Base-by-base conservation (phyloP, 1,140 invertebrate genomes). In the Magallana gigas region DNA sequence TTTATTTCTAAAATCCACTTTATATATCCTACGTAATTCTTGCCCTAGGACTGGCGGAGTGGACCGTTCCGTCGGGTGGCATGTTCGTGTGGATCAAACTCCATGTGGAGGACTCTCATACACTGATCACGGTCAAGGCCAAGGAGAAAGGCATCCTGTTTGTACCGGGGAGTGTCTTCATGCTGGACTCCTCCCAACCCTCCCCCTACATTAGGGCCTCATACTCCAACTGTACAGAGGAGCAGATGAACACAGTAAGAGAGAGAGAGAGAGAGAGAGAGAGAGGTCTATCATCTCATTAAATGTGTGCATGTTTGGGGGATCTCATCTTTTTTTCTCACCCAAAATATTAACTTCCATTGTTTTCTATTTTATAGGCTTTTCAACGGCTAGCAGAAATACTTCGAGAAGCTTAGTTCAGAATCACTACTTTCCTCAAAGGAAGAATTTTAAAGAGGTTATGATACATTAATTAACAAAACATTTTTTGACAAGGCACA, bases 31-130 rank as follows among this genome's bases (percentile, higher is more conserved):
- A 14, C 62, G 3, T 64, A 18, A 14, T 80, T 80, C 7, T 18
- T 82, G 48, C 7, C 12, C 14, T 92, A 95, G 96, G 96, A 59
- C 93, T 97, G 1, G 97, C 96, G 6, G 96, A 97, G 64, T 97
- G 97, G 96, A 91, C 94, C 8, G 90, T 95, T 58, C 97, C 97
- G 0, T 93, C 93, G 1, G 97, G 96, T 16, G 97, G 97, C 1
- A 96, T 98, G 95, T 97, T 97, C 94, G 94, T 97, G 12, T 98
- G 97, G 97, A 95, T 97, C 11, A 96, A 96, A 92, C 95, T 97
- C 1, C 96, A 96, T 8, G 95, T 97, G 0, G 93, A 95, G 0
- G 97, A 97, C 91, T 96, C 97, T 4, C 96, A 96, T 94, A 96
- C 96, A 87, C 96, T 98, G 96, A 96, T 97, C 1, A 96, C 96